Percentiles rank a stretch among this genome's conserved stretches.
phyloP scores from a whole-genome alignment of 1,140 invertebrate species.

The Drosophila kepulauana region DNA sequence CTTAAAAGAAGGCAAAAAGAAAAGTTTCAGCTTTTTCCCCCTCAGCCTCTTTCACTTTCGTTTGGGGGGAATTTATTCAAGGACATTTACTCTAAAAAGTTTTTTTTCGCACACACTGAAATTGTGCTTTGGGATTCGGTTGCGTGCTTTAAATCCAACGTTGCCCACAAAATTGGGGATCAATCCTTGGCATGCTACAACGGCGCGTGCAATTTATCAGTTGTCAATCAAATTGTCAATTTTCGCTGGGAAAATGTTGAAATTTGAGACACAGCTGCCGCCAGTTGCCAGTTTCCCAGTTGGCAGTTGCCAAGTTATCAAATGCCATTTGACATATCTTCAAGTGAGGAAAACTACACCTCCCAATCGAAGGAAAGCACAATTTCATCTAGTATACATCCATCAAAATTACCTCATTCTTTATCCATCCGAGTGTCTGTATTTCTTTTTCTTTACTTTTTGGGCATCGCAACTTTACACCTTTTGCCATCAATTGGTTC shows the following conservation, averaged over 20 bases:
- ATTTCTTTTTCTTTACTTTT: neutral
- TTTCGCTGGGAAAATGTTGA: slow-evolving; percentile 33
- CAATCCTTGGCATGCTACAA: slow-evolving; percentile 20
- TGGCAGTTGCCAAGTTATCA: slow-evolving; percentile 71
- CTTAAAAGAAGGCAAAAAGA: slow-evolving; percentile 8
- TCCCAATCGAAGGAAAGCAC: neutral
- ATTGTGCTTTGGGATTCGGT: slow-evolving; percentile 15
- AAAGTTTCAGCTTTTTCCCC: slow-evolving; percentile 52
- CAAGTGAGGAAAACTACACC: too few relatives aligned
- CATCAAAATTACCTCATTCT: slow-evolving; percentile 61
- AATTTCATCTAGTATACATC: slow-evolving; percentile 55
- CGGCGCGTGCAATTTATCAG: slow-evolving; percentile 66
- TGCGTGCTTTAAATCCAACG: slow-evolving; percentile 5
- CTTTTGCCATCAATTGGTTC: slow-evolving; percentile 34
- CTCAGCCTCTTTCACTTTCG: slow-evolving; percentile 10
- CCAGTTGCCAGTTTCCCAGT: slow-evolving; percentile 59
- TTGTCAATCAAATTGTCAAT: slow-evolving; percentile 83
- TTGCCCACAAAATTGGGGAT: slow-evolving; percentile 23
- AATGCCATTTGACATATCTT: slow-evolving; percentile 21
- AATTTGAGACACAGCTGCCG: slow-evolving; percentile 61
- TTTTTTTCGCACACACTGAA: neutral
- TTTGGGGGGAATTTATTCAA: slow-evolving; percentile 36
- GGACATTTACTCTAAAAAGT: slow-evolving; percentile 43
- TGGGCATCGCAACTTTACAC: slow-evolving; percentile 41
- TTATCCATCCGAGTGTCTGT: neutral